phyloP scores from a whole-genome alignment of 2,888 invertebrate species.

The Lycophotia porphyrea region DNA sequence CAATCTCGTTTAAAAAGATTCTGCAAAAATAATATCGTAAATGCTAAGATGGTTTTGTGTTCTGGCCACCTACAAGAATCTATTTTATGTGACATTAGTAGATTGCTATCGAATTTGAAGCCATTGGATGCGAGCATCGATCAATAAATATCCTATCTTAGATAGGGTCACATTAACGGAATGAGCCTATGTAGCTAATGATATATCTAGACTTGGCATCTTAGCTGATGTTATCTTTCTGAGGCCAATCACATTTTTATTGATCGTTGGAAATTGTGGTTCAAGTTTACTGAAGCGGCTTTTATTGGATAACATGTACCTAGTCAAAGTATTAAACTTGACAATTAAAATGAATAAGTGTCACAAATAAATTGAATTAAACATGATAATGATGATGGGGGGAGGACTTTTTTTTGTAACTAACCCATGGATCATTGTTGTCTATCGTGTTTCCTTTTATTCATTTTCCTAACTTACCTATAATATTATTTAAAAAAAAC shows the following conservation, averaged over 20 bases:
- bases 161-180: conserved; percentile 48
- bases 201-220: conserved; percentile 47
- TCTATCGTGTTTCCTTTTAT: too few relatives aligned
- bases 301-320: not conserved
- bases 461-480: too few relatives aligned
- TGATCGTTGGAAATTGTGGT: not conserved
- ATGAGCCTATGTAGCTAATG: conserved; percentile 37
- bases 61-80: conserved; percentile 44
- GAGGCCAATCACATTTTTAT: conserved; percentile 35
- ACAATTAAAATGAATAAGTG: not conserved
- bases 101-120: conserved; percentile 57
- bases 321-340: not conserved
- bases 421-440: too few relatives aligned
- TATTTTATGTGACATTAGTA: conserved; percentile 50
- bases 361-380: not conserved
- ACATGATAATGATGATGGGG: too few relatives aligned
- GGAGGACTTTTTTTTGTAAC: too few relatives aligned
- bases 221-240: conserved; percentile 20
- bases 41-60: not conserved
- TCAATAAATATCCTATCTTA: conserved; percentile 48
- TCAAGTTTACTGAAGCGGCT: not conserved
- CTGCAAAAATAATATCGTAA: conserved; percentile 17
- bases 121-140: conserved; percentile 37
- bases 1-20: conserved; percentile 35
- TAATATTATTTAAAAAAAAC: too few relatives aligned